Evolutionary conservation across 2,113 vertebrate genomes (phyloP).

Genomic region (Neodontobutis hainanensis): DNA sequence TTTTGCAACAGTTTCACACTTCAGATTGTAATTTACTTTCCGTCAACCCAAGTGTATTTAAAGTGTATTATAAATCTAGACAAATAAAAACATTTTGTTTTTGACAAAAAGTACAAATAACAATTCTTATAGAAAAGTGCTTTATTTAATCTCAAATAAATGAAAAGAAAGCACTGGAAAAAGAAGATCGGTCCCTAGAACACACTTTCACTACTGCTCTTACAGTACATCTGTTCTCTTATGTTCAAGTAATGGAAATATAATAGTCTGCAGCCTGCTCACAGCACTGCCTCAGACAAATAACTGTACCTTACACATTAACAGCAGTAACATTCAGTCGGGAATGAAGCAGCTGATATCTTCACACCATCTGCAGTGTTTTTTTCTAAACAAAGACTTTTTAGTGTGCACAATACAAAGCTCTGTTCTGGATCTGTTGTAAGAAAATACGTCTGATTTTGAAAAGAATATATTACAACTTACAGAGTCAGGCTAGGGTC

Average conservation of each 20-base stretch:
- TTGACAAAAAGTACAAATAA: constrained; percentile 44
- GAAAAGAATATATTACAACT: constrained; percentile 21
- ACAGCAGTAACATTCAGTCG: constrained; percentile 58
- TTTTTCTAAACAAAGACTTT: background rate
- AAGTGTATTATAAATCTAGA: constrained; percentile 1
- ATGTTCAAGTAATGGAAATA: constrained; percentile 67
- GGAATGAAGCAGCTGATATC: constrained; percentile 49
- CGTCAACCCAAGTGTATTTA: background rate
- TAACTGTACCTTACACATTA: constrained; percentile 54
- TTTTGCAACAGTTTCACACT: constrained; percentile 16
- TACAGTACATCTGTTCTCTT: constrained; percentile 31
- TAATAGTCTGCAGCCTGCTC: constrained; percentile 42
- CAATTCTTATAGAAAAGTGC: constrained; percentile 52
- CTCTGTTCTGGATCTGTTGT: constrained; percentile 31
- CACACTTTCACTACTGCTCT: background rate
- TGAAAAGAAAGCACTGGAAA: constrained; percentile 59
- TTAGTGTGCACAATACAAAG: constrained; percentile 27
- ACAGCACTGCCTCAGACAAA: constrained; percentile 49
- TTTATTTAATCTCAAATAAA: constrained; percentile 67
- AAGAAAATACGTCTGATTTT: constrained; percentile 67
- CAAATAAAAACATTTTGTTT: constrained; percentile 7
- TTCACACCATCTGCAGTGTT: constrained; percentile 7
- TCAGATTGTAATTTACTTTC: constrained; percentile 10
- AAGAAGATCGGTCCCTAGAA: constrained; percentile 22
- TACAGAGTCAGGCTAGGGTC: constrained; percentile 1